Conservation (phyloP, 2,888 invertebrate species). For the Apamea epomidion region DNA sequence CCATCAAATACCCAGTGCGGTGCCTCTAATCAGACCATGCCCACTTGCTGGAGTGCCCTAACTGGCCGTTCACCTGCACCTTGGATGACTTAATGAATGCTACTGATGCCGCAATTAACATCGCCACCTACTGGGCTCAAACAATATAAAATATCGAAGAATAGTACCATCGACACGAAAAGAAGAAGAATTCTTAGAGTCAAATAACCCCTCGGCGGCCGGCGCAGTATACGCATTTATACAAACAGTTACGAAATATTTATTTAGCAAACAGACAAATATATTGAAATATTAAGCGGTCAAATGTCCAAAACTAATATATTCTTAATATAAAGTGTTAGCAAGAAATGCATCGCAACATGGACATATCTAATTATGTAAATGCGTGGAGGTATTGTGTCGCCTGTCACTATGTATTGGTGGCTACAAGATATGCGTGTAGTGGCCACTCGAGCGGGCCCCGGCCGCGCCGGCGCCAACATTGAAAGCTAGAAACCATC, state of each 20-base stretch:
- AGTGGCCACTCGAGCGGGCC: conserved; percentile 64
- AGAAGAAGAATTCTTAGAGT: not conserved
- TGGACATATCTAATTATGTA: conserved; percentile 75
- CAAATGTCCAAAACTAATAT: conserved; percentile 36
- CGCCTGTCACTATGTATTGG: conserved; percentile 66
- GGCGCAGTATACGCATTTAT: not conserved
- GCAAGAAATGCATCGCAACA: conserved; percentile 67
- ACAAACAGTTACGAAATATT: conserved; percentile 6
- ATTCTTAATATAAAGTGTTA: conserved; percentile 55
- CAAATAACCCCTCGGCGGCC: not conserved
- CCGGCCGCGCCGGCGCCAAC: conserved; percentile 76
- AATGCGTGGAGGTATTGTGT: conserved; percentile 73
- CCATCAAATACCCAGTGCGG: no score
- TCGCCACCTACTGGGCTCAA: no score
- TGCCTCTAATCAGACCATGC: no score
- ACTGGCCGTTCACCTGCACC: no score
- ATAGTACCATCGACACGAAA: no score
- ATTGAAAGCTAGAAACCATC: conserved; percentile 76
- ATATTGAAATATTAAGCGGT: conserved; percentile 31
- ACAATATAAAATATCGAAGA: no score
- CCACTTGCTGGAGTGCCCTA: no score
- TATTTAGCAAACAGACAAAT: conserved; percentile 16
- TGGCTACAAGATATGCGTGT: conserved; percentile 63
- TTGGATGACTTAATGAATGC: no score
- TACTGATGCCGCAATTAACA: no score